Percentiles rank a stretch among this genome's conserved stretches.
Conservation (phyloP, 2,797 vertebrate species). For the Malurus leucopterus region DNA sequence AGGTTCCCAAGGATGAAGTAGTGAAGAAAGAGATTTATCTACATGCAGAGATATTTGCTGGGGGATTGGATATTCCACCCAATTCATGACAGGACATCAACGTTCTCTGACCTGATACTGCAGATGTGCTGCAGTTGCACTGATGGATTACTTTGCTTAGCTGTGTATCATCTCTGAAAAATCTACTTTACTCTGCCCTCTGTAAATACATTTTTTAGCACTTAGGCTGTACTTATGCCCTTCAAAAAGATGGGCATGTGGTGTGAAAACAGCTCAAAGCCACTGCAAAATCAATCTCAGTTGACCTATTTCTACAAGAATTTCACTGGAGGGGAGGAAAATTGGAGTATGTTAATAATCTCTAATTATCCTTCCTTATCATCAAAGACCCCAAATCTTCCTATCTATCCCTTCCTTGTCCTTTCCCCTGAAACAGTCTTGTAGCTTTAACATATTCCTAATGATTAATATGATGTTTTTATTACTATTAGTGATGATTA, state of each 20-base stretch:
- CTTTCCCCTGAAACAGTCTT: neutral
- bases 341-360: slow-evolving; percentile 22
- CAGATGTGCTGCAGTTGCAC: neutral
- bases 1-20: neutral
- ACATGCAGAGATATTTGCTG: neutral
- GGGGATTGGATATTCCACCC: neutral
- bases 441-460: neutral
- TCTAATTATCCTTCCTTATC: slow-evolving; percentile 15
- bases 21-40: neutral
- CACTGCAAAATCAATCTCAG: neutral
- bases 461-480: neutral
- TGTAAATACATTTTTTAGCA: neutral
- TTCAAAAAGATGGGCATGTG: neutral
- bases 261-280: slow-evolving; percentile 11
- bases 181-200: neutral
- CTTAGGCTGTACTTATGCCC: neutral
- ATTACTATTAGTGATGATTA: neutral
- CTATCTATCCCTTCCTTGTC: neutral
- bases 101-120: neutral
- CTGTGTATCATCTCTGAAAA: neutral
- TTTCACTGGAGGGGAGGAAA: slow-evolving; percentile 2
- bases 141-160: neutral
- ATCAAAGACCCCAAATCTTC: neutral
- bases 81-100: neutral
- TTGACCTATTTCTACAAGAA: slow-evolving; percentile 28